Evolutionary conservation across 2,888 invertebrate species (phyloP), one percentile per base, ranked within the genome.

Genomic region (Prenolepis imparis): DNA sequence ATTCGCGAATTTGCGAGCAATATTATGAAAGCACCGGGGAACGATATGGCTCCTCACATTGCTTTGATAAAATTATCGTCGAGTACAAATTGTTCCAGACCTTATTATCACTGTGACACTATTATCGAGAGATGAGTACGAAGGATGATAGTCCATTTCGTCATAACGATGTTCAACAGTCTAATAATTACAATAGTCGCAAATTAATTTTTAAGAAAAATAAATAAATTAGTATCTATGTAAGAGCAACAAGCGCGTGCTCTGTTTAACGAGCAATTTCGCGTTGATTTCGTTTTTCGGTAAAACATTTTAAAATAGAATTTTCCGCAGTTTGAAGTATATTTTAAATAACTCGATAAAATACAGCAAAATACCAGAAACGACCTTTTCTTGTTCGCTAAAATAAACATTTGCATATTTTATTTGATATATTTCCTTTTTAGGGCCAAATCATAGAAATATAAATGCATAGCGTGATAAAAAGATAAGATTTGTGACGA

Each of bases 41-140:
- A 21, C 21, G 36, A 18, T 36, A 11, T 36, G 9, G 36, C 32
- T 55, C 15, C 41, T 32, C 18, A 36, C 18, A 0, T 24, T 36
- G 9, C 18, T 21, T 21, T 39, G 44, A 59, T 70, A 68, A 44
- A 12, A 12, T 70, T 78, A 70, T 77, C n/a, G 59, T 5, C 21
- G 12, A 68, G 32, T 39, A 24, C 57, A 24, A 11, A 57, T 59
- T 18, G 18, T 15, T 44, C 2, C 3, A 24, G 1, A 66, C 12
- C 12, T n/a, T n/a, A n/a, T n/a, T n/a, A n/a, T n/a, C n/a, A n/a
- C 9, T 0, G 12, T 36, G 44, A 70, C 24, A 36, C 9, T 59
- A 44, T 80, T 80, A 72, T 70, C 12, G 3, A 11, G 0, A 28
- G 28, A 57, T 6, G 3, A 77, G 6, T 41, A 12, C 8, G 36